Evolutionary conservation across 2,888 invertebrate genomes (phyloP).

Genomic region (Pammene fasciana): DNA sequence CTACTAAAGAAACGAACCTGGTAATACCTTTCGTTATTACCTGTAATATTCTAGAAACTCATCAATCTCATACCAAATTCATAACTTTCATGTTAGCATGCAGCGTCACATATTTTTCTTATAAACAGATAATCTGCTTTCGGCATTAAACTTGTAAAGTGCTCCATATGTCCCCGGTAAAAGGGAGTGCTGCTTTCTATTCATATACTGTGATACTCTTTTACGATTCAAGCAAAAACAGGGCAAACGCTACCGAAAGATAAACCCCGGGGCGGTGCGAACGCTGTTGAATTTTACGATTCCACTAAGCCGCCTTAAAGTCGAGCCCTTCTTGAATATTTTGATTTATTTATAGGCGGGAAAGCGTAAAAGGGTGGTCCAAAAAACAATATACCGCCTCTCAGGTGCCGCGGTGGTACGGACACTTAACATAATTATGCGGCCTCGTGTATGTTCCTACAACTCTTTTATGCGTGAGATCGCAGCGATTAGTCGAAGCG

Average conservation of each 20-base stretch:
- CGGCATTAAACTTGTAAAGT: conserved; percentile 73
- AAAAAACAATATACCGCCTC: conserved; percentile 77
- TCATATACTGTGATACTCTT: conserved; percentile 79
- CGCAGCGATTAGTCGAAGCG: conserved; percentile 18
- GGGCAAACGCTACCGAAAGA: conserved; percentile 74
- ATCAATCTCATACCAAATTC: conserved; percentile 30
- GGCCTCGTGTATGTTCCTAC: conserved; percentile 54
- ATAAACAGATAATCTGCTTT: conserved; percentile 71
- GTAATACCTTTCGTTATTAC: neutral
- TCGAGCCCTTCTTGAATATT: conserved; percentile 83
- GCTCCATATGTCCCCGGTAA: conserved; percentile 73
- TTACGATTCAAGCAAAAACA: conserved; percentile 80
- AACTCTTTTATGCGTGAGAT: conserved; percentile 29
- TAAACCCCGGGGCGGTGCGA: conserved; percentile 76
- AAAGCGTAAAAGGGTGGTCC: conserved; percentile 80
- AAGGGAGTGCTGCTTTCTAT: conserved; percentile 77
- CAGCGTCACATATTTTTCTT: conserved; percentile 54
- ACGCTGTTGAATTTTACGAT: conserved; percentile 83
- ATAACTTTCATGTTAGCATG: conserved; percentile 45
- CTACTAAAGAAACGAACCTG: neutral
- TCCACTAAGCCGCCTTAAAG: conserved; percentile 82
- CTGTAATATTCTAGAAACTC: conserved; percentile 3
- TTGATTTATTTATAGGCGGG: conserved; percentile 83
- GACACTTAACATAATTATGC: conserved; percentile 68
- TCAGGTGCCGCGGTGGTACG: conserved; percentile 60